Conservation (phyloP, 1,140 invertebrate genomes). For the Trichonephila clavata region DNA sequence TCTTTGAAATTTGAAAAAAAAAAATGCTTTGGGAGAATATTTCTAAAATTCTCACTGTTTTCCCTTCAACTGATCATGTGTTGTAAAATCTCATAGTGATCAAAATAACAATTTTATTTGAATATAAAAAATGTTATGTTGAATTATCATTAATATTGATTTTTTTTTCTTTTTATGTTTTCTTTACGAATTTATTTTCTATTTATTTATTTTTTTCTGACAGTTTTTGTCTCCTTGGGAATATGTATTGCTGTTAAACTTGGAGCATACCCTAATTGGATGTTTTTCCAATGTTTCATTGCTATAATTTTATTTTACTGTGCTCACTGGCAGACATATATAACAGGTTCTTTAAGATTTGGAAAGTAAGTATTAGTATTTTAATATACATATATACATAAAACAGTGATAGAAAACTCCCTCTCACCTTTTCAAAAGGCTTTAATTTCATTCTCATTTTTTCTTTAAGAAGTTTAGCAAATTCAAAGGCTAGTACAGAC, state of each 20-base stretch:
- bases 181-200: not conserved
- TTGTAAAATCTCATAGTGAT: too few relatives aligned
- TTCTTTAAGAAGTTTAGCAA: too few relatives aligned
- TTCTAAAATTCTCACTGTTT: too few relatives aligned
- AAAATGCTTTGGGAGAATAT: too few relatives aligned
- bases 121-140: too few relatives aligned
- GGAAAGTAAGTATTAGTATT: conserved; percentile 84
- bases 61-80: too few relatives aligned
- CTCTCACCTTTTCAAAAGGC: too few relatives aligned
- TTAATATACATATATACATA: not conserved
- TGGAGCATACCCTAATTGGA: conserved; percentile 93
- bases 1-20: too few relatives aligned
- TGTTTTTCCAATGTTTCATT: conserved; percentile 97
- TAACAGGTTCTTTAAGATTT: conserved; percentile 95
- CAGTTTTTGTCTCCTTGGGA: conserved; percentile 96
- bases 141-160: not conserved
- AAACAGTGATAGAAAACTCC: too few relatives aligned
- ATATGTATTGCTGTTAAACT: conserved; percentile 95
- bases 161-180: not conserved
- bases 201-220: conserved; percentile 78
- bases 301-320: conserved; percentile 99
- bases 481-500: too few relatives aligned
- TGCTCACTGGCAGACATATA: conserved; percentile 99
- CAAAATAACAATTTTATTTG: too few relatives aligned
- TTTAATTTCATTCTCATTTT: too few relatives aligned